phyloP scores from a whole-genome alignment of 2,888 invertebrate species.

The Allacma fusca region DNA sequence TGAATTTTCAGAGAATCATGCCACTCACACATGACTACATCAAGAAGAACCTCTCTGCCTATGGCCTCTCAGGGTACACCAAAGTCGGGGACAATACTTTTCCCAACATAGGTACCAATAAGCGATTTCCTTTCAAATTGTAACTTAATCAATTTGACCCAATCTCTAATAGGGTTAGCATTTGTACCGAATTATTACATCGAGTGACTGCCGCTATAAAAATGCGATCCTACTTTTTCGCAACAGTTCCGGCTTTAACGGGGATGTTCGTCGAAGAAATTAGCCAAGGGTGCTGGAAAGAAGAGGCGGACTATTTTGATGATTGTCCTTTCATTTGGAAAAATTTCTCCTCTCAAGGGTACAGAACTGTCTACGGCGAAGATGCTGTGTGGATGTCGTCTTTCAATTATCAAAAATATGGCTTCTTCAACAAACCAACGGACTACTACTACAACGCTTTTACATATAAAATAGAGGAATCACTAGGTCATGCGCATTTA shows the following conservation, averaged over 20 bases:
- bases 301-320: no score
- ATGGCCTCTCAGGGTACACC: conserved; percentile 87
- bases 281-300: no score
- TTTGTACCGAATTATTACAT: no score
- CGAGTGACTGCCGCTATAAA: no score
- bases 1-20: conserved; percentile 85
- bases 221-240: no score
- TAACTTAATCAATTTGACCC: no score
- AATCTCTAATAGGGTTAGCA: no score
- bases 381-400: conserved; percentile 80
- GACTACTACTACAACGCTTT: conserved; percentile 85
- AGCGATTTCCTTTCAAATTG: no score
- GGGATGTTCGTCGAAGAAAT: no score
- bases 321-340: no score
- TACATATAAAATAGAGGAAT: conserved; percentile 71
- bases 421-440: conserved; percentile 79
- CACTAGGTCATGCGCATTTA: conserved; percentile 71
- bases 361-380: conserved; percentile 73
- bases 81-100: conserved; percentile 95
- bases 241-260: no score
- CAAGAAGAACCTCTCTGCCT: conserved; percentile 70
- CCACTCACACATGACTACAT: conserved; percentile 74
- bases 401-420: conserved; percentile 77
- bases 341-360: background rate
- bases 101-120: conserved; percentile 73